A percentile compares a stretch with the other conserved stretches of the same genome.
Conservation (phyloP, 92 coral and sea anemone species). For the Diadumene lineata region DNA sequence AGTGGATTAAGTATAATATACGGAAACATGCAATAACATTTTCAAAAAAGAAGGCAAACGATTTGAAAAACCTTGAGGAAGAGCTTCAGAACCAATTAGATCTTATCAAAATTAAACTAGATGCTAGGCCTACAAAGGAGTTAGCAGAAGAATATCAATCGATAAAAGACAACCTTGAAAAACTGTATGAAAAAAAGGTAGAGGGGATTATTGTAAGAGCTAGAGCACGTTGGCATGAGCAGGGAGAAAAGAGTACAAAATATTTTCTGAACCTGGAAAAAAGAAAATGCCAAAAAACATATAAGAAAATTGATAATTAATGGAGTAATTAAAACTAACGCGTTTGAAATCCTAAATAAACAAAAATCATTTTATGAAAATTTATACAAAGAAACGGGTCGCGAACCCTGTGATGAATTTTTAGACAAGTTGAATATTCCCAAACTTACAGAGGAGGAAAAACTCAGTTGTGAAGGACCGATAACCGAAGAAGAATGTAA, state of each 20-base stretch:
- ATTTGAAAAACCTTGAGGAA: not conserved
- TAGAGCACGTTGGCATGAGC: not conserved
- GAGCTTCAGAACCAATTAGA: not conserved
- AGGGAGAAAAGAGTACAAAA: constrained; percentile 32
- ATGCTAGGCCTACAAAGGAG: not conserved
- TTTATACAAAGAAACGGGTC: not conserved
- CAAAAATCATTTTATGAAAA: constrained; percentile 8
- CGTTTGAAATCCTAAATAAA: constrained; percentile 1
- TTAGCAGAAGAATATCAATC: not conserved
- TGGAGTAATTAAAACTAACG: constrained; percentile 2
- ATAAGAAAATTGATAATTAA: constrained; percentile 22
- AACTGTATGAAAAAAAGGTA: not conserved
- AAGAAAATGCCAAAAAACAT: constrained; percentile 28
- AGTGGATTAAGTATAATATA: too few relatives aligned
- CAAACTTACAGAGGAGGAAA: constrained; percentile 3
- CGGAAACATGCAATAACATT: not conserved
- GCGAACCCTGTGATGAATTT: constrained; percentile 2
- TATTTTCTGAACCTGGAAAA: constrained; percentile 37
- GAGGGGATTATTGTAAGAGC: not conserved
- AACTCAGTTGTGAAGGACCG: constrained; percentile 16
- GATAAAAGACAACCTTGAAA: not conserved
- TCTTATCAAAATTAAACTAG: not conserved
- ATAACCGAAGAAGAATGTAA: constrained; percentile 26
- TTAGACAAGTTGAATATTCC: constrained; percentile 13
- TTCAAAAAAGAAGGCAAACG: not conserved